Conservation (phyloP, 2,113 vertebrate species). For the Zosterops lateralis region DNA sequence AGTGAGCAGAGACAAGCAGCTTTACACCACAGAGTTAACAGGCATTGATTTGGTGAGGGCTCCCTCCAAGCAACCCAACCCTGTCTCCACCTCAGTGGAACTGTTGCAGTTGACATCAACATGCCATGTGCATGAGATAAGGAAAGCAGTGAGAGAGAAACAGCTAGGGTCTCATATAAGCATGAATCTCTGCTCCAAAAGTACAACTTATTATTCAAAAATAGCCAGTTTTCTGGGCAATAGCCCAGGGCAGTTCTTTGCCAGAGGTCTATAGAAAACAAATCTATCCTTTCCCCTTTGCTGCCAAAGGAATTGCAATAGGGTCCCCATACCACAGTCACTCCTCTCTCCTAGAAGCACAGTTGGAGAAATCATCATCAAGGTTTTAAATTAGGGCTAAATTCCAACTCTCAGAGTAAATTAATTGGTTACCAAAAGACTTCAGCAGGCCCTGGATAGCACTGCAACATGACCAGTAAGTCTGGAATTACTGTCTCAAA, state of each 20-base stretch:
- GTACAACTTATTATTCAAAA: background rate
- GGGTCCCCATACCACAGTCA: background rate
- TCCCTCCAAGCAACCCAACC: background rate
- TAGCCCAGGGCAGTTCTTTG: background rate
- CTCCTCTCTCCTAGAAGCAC: background rate
- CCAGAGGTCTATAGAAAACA: background rate
- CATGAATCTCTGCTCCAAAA: background rate
- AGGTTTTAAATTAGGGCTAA: background rate
- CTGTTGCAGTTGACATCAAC: background rate
- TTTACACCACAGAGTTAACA: background rate
- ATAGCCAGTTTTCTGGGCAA: background rate
- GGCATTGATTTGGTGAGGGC: background rate
- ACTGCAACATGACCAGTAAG: background rate
- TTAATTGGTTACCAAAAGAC: background rate
- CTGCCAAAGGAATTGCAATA: background rate
- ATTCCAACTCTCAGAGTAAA: background rate
- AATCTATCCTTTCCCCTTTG: background rate
- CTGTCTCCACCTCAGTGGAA: fast-evolving
- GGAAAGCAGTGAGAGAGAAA: background rate
- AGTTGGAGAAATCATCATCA: background rate
- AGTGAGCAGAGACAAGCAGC: background rate
- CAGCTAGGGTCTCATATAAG: background rate
- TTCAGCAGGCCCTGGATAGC: background rate
- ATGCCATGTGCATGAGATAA: fast-evolving
- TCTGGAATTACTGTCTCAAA: background rate